Conservation (phyloP, 2,888 invertebrate species). For the Coelogynopora nodosa region DNA sequence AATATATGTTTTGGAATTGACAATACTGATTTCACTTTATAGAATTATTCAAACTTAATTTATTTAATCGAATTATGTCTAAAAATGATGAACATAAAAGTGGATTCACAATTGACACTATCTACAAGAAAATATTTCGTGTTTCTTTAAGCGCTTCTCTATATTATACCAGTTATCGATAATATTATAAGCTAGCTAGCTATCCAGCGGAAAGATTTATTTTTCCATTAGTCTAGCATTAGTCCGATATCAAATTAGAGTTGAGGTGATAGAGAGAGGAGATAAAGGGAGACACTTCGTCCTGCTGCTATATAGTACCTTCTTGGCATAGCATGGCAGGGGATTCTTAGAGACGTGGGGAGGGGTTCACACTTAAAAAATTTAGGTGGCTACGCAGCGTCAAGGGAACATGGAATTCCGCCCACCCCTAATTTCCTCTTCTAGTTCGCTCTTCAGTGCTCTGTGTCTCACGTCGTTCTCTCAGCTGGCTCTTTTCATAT, state of each 20-base stretch:
- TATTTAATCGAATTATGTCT: no score
- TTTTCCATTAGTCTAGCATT: neutral
- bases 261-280: neutral
- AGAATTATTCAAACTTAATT: no score
- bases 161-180: neutral
- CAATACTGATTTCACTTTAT: no score
- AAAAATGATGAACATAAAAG: no score
- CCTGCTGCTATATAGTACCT: neutral
- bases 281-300: neutral
- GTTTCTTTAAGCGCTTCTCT: no score
- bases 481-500: neutral
- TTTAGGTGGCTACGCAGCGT: neutral
- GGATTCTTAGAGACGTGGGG: neutral
- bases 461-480: neutral
- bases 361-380: neutral
- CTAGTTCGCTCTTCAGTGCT: neutral
- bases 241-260: constrained; percentile 3
- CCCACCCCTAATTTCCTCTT: neutral
- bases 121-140: no score
- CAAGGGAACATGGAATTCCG: neutral
- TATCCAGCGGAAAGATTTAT: neutral
- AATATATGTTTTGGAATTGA: no score
- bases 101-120: no score
- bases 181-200: neutral
- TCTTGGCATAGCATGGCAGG: no score